These are phyloP conservation scores for Hiodon tergisus DNA, from an alignment of 2,113 vertebrate species.

Conservation along the genomic window DNA sequence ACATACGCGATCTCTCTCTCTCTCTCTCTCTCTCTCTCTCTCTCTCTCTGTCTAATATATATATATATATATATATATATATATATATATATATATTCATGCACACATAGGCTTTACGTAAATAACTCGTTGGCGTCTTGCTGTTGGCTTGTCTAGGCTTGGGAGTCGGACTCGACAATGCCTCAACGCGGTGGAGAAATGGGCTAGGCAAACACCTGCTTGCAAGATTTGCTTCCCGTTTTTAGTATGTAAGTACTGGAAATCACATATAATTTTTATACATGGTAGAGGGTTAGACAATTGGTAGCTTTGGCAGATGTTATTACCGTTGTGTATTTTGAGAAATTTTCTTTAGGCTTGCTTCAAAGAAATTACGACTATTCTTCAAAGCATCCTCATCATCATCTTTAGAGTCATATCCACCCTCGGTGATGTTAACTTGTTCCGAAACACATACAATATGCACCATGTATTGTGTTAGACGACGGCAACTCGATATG, in stretches of 20 bases:
- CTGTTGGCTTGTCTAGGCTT: constrained; percentile 6
- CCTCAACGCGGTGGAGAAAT: constrained; percentile 18
- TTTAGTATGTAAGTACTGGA: constrained; percentile 20
- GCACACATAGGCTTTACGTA: background rate
- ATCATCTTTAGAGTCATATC: constrained; percentile 8
- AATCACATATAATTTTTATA: background rate
- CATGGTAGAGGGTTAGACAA: no score
- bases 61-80: background rate
- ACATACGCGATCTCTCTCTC: no score
- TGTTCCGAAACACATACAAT: constrained; percentile 1
- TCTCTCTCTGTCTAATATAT: background rate
- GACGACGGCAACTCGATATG: background rate
- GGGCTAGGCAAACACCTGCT: constrained; percentile 25
- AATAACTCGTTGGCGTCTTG: background rate
- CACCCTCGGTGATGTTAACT: constrained; percentile 2
- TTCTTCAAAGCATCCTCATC: background rate
- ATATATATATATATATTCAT: background rate
- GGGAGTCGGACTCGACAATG: constrained; percentile 11
- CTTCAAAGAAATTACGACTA: background rate
- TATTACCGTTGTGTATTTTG: background rate
- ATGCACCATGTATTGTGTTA: constrained; percentile 6
- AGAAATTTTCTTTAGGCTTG: background rate
- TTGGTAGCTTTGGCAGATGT: background rate
- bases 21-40: no score
- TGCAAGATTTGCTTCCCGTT: constrained; percentile 14